A percentile compares a stretch with the other conserved stretches of the same genome.
These are phyloP conservation scores for Caenorhabditis plicata DNA, from an alignment of 2,888 invertebrate genomes.

Conservation along the genomic window DNA sequence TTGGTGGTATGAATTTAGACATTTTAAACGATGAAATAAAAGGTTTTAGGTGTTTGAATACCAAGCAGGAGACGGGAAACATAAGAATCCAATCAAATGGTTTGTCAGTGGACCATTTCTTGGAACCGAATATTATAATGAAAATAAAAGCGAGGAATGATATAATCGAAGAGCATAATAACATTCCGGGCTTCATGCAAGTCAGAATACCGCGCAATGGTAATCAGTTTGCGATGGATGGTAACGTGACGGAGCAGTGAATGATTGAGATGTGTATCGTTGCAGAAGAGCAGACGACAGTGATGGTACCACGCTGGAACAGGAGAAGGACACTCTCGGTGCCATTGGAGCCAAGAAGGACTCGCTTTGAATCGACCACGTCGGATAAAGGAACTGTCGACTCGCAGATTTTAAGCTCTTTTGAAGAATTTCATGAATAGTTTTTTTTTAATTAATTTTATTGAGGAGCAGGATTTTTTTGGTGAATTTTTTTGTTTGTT, in stretches of 20 bases:
- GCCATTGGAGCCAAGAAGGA: slow-evolving; percentile 16
- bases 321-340: slow-evolving; percentile 25
- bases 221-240: slow-evolving; percentile 15
- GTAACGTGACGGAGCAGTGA: slow-evolving; percentile 1
- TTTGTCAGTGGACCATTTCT: slow-evolving; percentile 3
- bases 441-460: no score
- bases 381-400: no score
- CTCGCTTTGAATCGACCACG: slow-evolving; percentile 18
- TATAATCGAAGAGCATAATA: neutral
- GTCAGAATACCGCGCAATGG: slow-evolving; percentile 23
- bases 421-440: no score
- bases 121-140: slow-evolving; percentile 30
- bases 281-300: slow-evolving; percentile 26
- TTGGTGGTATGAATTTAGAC: no score
- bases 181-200: slow-evolving; percentile 10
- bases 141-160: slow-evolving; percentile 7
- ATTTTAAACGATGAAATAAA: no score
- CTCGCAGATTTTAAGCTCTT: no score
- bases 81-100: neutral
- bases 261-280: neutral
- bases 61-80: neutral
- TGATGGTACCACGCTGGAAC: slow-evolving; percentile 18
- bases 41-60: slow-evolving; percentile 1
- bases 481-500: no score
- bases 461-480: no score